phyloP scores from a whole-genome alignment of 2,888 invertebrate genomes.

The Sesamia inferens region DNA sequence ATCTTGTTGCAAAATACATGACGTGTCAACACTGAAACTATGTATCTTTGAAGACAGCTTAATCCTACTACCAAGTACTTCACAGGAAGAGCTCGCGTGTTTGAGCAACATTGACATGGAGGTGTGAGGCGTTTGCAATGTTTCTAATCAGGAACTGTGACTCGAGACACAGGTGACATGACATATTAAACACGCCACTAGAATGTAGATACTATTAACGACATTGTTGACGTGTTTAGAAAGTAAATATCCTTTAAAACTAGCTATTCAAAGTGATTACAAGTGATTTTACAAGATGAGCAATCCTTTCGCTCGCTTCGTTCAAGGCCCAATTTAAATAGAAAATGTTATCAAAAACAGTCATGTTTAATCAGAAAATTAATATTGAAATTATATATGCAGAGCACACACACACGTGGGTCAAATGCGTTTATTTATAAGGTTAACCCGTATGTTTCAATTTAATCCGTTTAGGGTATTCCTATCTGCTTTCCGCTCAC shows the following conservation, averaged over 20 bases:
- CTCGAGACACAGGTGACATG: slow-evolving; percentile 37
- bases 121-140: slow-evolving; percentile 47
- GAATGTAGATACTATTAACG: slow-evolving; percentile 9
- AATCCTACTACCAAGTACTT: slow-evolving; percentile 13
- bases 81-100: slow-evolving; percentile 30
- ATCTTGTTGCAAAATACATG: background rate
- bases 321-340: background rate
- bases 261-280: background rate
- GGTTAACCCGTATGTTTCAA: slow-evolving; percentile 43
- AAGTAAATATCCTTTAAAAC: background rate
- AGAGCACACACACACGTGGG: slow-evolving; percentile 7
- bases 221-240: slow-evolving; percentile 18
- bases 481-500: slow-evolving; percentile 38
- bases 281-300: background rate
- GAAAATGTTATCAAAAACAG: background rate
- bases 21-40: background rate
- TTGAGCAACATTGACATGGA: slow-evolving; percentile 26
- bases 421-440: slow-evolving; percentile 20
- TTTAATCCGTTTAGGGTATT: slow-evolving; percentile 46
- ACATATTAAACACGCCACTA: slow-evolving; percentile 29
- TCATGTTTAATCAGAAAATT: background rate
- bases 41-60: background rate
- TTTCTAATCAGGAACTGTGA: slow-evolving; percentile 33
- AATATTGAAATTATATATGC: slow-evolving; percentile 1
- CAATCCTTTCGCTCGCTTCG: background rate